These are phyloP conservation scores for Urechis unicinctus DNA, from an alignment of 2,888 invertebrate genomes.

Conservation along the genomic window DNA sequence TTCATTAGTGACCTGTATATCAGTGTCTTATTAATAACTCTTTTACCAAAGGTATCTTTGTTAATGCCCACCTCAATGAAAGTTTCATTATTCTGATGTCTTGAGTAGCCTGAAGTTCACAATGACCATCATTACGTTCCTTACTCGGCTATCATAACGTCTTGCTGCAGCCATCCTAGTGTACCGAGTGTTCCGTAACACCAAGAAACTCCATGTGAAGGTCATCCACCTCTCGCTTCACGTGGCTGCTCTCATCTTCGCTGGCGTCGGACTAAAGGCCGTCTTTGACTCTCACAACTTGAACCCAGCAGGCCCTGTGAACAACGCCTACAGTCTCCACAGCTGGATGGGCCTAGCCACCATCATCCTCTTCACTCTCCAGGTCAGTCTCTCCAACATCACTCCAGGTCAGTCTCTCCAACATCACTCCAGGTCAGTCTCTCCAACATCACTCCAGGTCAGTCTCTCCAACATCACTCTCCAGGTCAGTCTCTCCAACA, in stretches of 20 bases:
- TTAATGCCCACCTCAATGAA: no score
- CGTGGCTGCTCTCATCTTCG: constrained; percentile 62
- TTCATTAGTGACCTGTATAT: no score
- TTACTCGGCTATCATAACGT: no score
- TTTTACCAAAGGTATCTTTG: no score
- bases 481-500: no score
- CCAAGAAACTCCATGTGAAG: constrained; percentile 69
- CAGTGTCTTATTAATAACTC: no score
- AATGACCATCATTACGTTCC: no score
- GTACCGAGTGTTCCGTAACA: constrained; percentile 69
- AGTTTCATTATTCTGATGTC: no score
- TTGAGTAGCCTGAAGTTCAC: no score
- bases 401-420: no score
- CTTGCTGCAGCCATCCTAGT: constrained; percentile 66
- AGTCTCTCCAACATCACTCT: no score
- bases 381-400: constrained; percentile 54
- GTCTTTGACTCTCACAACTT: constrained; percentile 73
- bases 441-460: not conserved
- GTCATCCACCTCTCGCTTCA: constrained; percentile 68
- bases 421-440: not conserved
- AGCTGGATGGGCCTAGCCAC: constrained; percentile 75
- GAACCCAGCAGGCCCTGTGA: constrained; percentile 32
- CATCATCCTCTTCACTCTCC: constrained; percentile 66
- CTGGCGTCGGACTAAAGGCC: constrained; percentile 67
- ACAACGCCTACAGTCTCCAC: constrained; percentile 61